Percentiles rank a stretch among this genome's conserved stretches.
phyloP scores from a whole-genome alignment of 2,888 invertebrate species.

The Carabus problematicus region DNA sequence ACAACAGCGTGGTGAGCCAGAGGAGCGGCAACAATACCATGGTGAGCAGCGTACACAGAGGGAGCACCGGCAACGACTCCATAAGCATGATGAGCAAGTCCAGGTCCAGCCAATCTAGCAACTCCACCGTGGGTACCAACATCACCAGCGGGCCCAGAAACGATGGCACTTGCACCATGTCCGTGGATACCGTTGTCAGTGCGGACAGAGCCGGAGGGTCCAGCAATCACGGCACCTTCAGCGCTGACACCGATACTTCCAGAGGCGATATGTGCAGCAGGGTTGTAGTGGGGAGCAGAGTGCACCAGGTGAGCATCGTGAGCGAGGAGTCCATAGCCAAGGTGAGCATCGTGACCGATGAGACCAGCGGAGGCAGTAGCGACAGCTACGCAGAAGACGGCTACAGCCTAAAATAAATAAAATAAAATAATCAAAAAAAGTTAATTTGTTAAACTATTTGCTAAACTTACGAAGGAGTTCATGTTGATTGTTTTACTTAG shows the following conservation, averaged over 20 bases:
- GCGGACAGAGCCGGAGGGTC: constrained; percentile 8
- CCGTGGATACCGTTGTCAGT: constrained; percentile 12
- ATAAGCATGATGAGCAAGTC: neutral
- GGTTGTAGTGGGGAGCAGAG: neutral
- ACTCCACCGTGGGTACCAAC: neutral
- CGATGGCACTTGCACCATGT: constrained; percentile 9
- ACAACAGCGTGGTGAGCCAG: neutral
- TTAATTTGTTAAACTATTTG: neutral
- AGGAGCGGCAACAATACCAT: constrained; percentile 8
- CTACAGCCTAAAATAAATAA: neutral
- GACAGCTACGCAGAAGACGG: constrained; percentile 2
- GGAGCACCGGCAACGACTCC: constrained; percentile 27
- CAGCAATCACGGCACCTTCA: constrained; percentile 35
- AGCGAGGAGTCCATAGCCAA: neutral
- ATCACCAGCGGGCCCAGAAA: constrained; percentile 22
- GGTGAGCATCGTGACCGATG: neutral
- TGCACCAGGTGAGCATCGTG: neutral
- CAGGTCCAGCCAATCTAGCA: neutral
- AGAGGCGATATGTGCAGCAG: constrained; percentile 9
- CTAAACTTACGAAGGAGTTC: constrained; percentile 4
- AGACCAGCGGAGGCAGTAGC: neutral
- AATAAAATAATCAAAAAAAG: neutral
- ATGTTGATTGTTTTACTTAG: neutral
- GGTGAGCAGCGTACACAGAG: constrained; percentile 48
- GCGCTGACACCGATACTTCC: constrained; percentile 9